Base-by-base conservation (phyloP, 2,888 invertebrate genomes). In the Parochlus steinenii region DNA sequence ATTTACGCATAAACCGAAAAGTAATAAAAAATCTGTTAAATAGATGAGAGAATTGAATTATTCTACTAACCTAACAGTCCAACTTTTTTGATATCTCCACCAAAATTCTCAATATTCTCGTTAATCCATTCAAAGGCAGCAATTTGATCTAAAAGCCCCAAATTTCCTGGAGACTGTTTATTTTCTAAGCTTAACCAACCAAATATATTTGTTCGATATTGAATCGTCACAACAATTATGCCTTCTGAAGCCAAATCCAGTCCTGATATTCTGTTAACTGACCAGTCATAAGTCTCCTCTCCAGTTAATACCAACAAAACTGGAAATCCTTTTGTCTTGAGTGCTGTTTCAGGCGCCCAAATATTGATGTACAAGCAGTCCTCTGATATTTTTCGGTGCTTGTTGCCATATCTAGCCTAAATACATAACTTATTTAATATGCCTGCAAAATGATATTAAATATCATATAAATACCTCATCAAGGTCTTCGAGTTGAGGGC, bases 331-430 rank as follows among this genome's bases (percentile, higher is more conserved):
- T 39, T 41, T 18, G 37, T 28, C 19, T 30, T 30, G 22, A 33
- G 29, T 6, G 31, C 22, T 14, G 27, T 37, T 66, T 75, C 71
- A 29, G 90, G 81, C 3, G 79, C 73, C 86, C 89, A 92, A 42
- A 92, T 74, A 51, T 89, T 90, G 32, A 92, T 58, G 51, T 76
- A 85, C n/a, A 92, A 66, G 49, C 92, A 92, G 56, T 92, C 85
- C 62, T 87, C 86, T 29, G 47, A 44, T 29, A 53, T 54, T 28
- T 42, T 36, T 15, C 42, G 42, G 17, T 46, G 38, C 6, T 39
- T 20, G 4, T 46, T 41, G 14, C 27, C 31, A 3, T n/a, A 17
- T 12, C n/a, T n/a, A n/a, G n/a, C n/a, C n/a, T n/a, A n/a, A 7
- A 7, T 22, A 22, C 23, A 22, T 8, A 22, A 22, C 23, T 22